These are phyloP conservation scores for Perca flavescens DNA, from an alignment of 2,113 vertebrate species.

Conservation along the genomic window DNA sequence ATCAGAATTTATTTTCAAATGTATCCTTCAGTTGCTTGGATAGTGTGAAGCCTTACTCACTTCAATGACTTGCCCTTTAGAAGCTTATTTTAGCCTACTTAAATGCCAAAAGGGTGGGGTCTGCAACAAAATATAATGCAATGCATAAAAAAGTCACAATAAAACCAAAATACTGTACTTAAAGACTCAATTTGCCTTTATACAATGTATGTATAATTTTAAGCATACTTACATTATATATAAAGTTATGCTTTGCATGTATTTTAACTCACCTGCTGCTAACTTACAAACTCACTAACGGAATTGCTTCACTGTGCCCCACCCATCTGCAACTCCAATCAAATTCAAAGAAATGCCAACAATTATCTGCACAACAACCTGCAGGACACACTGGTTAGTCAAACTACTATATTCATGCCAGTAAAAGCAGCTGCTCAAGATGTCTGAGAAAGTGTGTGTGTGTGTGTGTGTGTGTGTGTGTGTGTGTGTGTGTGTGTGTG, in stretches of 20 bases:
- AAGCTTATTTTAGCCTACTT: slow-evolving; percentile 33
- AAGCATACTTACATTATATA: not conserved
- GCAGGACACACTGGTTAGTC: slow-evolving; percentile 31
- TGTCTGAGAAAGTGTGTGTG: slow-evolving; percentile 30
- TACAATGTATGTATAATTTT: no score
- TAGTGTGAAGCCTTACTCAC: not conserved
- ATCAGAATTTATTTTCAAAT: not conserved
- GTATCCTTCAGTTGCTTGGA: not conserved
- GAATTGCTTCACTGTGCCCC: not conserved
- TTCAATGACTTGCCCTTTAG: slow-evolving; percentile 30
- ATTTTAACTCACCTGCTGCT: not conserved
- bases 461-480: slow-evolving; percentile 10
- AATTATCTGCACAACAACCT: slow-evolving; percentile 46
- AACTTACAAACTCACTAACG: not conserved
- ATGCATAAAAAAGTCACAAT: slow-evolving; percentile 6
- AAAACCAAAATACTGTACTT: not conserved
- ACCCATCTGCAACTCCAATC: slow-evolving; percentile 14
- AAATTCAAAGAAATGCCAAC: slow-evolving; percentile 13
- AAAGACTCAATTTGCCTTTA: not conserved
- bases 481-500: not conserved
- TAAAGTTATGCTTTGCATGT: not conserved
- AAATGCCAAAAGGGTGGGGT: slow-evolving; percentile 27
- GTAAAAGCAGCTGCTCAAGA: slow-evolving; percentile 55
- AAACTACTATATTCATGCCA: slow-evolving; percentile 40
- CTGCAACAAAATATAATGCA: slow-evolving; percentile 14